These are phyloP conservation scores for Pangasius sanitwongsei DNA, from an alignment of 2,797 vertebrate genomes.

Conservation along the genomic window DNA sequence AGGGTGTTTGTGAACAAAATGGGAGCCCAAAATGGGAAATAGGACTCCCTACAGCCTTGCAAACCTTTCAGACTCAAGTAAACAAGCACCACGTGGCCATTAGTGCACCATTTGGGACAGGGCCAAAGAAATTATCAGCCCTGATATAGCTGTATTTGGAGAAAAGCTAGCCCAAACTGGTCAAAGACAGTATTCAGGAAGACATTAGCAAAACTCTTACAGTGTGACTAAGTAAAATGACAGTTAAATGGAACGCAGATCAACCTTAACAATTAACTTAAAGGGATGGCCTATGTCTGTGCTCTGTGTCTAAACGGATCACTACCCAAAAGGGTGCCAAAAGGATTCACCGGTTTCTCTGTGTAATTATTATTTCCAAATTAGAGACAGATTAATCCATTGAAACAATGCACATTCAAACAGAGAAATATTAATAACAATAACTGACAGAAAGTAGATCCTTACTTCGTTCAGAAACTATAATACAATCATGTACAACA, in stretches of 20 bases:
- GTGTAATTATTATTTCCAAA: not conserved
- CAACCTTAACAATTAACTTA: conserved; percentile 28
- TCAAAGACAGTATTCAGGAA: not conserved
- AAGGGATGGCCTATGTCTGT: not conserved
- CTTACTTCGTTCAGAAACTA: not conserved
- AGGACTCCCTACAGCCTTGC: not conserved
- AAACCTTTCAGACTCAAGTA: not conserved
- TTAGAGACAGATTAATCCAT: not conserved
- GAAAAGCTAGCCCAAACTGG: not conserved
- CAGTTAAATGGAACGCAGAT: not conserved
- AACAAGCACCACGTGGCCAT: not conserved
- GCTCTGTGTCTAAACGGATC: conserved; percentile 7
- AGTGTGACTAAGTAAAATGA: not conserved
- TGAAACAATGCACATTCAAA: not conserved
- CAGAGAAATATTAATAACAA: not conserved
- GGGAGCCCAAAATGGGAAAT: not conserved
- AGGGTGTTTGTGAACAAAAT: not conserved
- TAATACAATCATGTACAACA: not conserved
- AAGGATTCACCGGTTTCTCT: not conserved
- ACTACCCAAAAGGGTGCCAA: not conserved
- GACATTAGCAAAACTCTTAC: not conserved
- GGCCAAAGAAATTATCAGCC: not conserved
- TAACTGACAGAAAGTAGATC: not conserved
- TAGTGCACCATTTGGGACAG: conserved; percentile 20
- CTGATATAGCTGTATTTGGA: not conserved